phyloP scores from a whole-genome alignment of 2,113 vertebrate genomes.

The Dipodomys ordii region DNA sequence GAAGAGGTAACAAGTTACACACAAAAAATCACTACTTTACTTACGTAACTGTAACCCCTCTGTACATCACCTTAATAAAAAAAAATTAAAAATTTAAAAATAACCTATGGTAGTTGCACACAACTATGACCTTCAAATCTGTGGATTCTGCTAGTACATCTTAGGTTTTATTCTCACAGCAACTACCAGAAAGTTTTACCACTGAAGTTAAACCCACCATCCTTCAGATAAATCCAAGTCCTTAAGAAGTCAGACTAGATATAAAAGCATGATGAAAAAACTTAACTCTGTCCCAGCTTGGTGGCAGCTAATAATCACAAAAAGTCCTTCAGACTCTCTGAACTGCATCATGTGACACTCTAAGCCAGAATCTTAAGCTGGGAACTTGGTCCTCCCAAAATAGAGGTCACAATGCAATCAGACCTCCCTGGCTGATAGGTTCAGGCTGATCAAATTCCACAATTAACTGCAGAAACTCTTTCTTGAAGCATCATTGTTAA shows the following conservation, averaged over 20 bases:
- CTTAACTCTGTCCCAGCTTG: background rate
- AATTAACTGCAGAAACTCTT: slow-evolving; percentile 44
- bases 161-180: background rate
- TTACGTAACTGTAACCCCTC: too few species aligned
- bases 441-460: slow-evolving; percentile 24
- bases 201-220: background rate
- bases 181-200: background rate
- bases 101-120: background rate
- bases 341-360: background rate
- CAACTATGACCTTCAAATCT: background rate
- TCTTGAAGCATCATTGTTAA: background rate
- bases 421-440: background rate
- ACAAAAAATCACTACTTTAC: too few species aligned
- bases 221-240: background rate
- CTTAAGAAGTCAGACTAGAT: background rate
- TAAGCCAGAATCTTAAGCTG: background rate
- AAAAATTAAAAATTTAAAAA: too few species aligned
- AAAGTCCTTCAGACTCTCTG: background rate
- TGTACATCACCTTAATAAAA: too few species aligned
- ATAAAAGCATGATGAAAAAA: background rate
- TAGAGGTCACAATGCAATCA: background rate
- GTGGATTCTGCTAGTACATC: background rate
- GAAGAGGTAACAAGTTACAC: too few species aligned
- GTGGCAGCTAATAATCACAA: background rate
- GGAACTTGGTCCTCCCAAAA: background rate